Percentiles rank a stretch among this genome's conserved stretches.
Evolutionary conservation across 2,888 invertebrate species (phyloP).

Genomic region (Prosopocoilus inquinatus): DNA sequence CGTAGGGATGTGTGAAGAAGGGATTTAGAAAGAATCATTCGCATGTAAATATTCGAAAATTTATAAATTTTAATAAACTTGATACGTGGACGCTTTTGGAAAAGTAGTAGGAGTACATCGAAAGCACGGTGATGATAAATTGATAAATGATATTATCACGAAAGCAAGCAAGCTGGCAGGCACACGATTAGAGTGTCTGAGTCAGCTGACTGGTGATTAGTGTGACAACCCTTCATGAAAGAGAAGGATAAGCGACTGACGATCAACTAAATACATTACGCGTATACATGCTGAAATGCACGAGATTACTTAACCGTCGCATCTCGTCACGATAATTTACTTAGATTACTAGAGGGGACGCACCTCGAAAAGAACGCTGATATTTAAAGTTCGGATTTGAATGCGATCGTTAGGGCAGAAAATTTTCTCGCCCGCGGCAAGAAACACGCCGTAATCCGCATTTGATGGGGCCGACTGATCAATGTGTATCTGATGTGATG

Average conservation of each 20-base stretch:
- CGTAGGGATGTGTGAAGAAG: no score
- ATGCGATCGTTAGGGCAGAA: no score
- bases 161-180: conserved; percentile 19
- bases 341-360: neutral
- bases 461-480: no score
- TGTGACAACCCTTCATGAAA: conserved; percentile 31
- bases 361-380: neutral
- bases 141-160: conserved; percentile 36
- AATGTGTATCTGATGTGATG: no score
- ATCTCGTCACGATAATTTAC: neutral
- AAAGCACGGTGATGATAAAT: conserved; percentile 25
- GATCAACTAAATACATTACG: conserved; percentile 28
- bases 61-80: no score
- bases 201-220: conserved; percentile 37
- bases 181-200: conserved; percentile 33
- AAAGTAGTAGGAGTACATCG: no score
- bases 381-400: neutral
- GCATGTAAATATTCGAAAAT: no score
- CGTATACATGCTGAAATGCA: conserved; percentile 30
- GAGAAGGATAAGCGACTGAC: conserved; percentile 38
- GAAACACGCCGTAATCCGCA: no score
- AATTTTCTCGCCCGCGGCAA: no score
- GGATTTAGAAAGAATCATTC: no score
- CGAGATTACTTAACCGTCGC: conserved; percentile 3
- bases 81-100: no score